Evolutionary conservation across 2,113 vertebrate species (phyloP).

Genomic region (Pogona vitticeps): DNA sequence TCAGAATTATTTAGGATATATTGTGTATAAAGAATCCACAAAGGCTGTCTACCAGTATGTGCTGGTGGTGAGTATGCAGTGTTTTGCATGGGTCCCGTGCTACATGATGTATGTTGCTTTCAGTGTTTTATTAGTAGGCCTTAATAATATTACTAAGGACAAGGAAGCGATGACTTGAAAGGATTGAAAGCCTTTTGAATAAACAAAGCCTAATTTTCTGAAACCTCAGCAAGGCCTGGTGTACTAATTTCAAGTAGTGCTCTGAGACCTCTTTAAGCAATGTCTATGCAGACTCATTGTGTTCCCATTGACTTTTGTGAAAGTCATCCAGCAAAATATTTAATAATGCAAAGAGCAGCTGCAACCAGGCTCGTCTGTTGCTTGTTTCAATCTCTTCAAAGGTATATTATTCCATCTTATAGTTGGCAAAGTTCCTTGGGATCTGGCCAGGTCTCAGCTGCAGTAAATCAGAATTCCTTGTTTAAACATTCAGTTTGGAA

Average conservation of each 20-base stretch:
- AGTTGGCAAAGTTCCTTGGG: conserved; percentile 53
- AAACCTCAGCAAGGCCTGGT: conserved; percentile 15
- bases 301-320: conserved; percentile 27
- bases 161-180: conserved; percentile 8
- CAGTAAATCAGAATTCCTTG: conserved; percentile 62
- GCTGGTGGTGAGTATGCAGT: not conserved
- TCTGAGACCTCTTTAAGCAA: not conserved
- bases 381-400: conserved; percentile 43
- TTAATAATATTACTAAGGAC: not conserved
- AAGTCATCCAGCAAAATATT: conserved; percentile 43
- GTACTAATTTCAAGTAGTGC: conserved; percentile 34
- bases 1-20: not conserved
- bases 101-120: not conserved
- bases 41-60: not conserved
- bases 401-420: conserved; percentile 49
- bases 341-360: conserved; percentile 53
- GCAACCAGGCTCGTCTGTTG: conserved; percentile 38
- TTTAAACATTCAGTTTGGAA: conserved; percentile 34
- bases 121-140: not conserved
- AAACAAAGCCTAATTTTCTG: not conserved
- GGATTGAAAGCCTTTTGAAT: conserved; percentile 8
- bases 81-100: not conserved
- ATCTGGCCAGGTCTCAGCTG: conserved; percentile 66
- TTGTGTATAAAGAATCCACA: not conserved
- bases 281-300: conserved; percentile 17